These are phyloP conservation scores for Rhinoraja longicauda DNA, from an alignment of 2,797 vertebrate genomes.

Conservation along the genomic window DNA sequence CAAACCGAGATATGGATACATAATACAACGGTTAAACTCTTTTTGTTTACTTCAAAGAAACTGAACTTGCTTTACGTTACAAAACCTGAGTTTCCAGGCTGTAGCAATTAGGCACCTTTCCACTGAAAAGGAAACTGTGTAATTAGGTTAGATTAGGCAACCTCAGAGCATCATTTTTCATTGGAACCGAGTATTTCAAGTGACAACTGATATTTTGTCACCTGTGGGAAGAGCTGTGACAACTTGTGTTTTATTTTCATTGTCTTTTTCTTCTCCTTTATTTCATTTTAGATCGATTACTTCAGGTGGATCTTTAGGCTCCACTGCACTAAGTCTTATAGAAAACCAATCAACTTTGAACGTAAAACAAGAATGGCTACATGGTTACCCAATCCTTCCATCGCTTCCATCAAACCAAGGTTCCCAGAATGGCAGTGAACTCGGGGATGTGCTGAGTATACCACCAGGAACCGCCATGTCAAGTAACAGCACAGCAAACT, in stretches of 20 bases:
- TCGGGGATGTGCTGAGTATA: slow-evolving; percentile 59
- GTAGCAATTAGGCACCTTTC: neutral
- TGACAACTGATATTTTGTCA: slow-evolving; percentile 13
- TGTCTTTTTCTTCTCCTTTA: slow-evolving; percentile 40
- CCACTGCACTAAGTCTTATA: slow-evolving; percentile 73
- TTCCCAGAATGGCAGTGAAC: slow-evolving; percentile 62
- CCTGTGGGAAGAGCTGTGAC: slow-evolving; percentile 11
- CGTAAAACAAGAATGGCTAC: slow-evolving; percentile 77
- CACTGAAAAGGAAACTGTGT: slow-evolving; percentile 30
- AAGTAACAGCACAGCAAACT: slow-evolving; percentile 60
- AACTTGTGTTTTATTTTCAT: neutral
- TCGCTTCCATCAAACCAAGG: slow-evolving; percentile 58
- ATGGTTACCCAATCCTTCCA: slow-evolving; percentile 70
- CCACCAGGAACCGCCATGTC: slow-evolving; percentile 64
- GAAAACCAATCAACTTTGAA: slow-evolving; percentile 75
- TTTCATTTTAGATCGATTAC: slow-evolving; percentile 71
- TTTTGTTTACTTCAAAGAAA: neutral
- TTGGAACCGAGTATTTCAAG: slow-evolving; percentile 17
- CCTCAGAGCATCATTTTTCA: slow-evolving; percentile 1
- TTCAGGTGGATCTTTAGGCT: slow-evolving; percentile 75
- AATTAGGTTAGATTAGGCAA: slow-evolving; percentile 21
- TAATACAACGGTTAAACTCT: neutral
- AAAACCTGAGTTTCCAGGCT: slow-evolving; percentile 21
- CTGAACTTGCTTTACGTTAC: neutral
- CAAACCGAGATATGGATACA: neutral